phyloP scores from a whole-genome alignment of 2,888 invertebrate genomes.

The Drosophila parthenogenetica region DNA sequence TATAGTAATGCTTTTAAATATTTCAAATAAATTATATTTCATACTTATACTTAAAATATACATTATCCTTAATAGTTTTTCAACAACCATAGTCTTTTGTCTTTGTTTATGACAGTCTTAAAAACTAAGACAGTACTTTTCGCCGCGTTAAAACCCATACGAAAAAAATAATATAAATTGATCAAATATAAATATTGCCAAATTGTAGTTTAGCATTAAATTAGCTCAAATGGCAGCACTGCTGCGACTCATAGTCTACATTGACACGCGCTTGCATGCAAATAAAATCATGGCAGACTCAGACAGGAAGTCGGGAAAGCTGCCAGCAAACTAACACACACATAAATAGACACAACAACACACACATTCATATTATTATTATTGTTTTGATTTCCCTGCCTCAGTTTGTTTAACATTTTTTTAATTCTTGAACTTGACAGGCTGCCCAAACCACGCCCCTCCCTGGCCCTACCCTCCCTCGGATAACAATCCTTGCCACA shows the following conservation, averaged over 20 bases:
- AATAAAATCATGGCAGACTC: constrained; percentile 63
- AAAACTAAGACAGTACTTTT: no score
- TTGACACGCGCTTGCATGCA: constrained; percentile 67
- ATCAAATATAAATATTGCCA: no score
- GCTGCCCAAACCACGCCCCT: constrained; percentile 35
- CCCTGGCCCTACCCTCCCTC: not conserved
- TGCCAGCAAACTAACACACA: constrained; percentile 20
- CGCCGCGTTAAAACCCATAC: no score
- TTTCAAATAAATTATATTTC: no score
- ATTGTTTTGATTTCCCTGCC: constrained; percentile 65
- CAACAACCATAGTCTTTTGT: no score
- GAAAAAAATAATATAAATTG: no score
- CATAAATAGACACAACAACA: constrained; percentile 2
- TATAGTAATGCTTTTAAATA: no score
- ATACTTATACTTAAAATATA: no score
- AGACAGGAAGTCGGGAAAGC: constrained; percentile 56
- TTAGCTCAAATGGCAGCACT: not conserved
- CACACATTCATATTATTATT: constrained; percentile 44
- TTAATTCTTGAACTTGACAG: constrained; percentile 80
- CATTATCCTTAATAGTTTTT: no score
- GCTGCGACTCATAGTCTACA: constrained; percentile 54
- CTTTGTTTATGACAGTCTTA: no score
- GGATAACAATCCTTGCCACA: constrained; percentile 19
- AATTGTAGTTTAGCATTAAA: not conserved
- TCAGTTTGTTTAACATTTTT: constrained; percentile 58